A percentile compares a stretch with the other conserved stretches of the same genome.
Evolutionary conservation across 2,113 vertebrate genomes (phyloP).

Genomic region (Takifugu bimaculatus): DNA sequence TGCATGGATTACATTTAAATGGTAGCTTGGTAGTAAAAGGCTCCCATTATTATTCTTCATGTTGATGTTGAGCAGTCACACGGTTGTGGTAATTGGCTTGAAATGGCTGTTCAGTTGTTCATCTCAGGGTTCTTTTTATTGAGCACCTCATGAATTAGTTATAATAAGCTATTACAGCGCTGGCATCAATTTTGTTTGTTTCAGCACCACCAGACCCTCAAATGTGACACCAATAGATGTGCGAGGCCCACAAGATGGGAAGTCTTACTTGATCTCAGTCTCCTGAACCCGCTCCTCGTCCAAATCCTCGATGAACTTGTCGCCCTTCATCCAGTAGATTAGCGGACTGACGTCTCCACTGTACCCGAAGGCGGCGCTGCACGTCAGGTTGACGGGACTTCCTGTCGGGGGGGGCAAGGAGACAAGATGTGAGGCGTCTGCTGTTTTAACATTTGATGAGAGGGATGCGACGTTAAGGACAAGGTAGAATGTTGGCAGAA

Average conservation of each 20-base stretch:
- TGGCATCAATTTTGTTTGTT: neutral
- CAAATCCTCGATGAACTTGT: constrained; percentile 98
- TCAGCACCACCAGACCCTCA: neutral
- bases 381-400: constrained; percentile 87
- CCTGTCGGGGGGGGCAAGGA: constrained; percentile 76
- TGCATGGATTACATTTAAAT: constrained; percentile 36
- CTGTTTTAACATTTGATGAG: neutral
- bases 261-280: constrained; percentile 89
- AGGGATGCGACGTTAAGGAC: no score
- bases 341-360: constrained; percentile 93
- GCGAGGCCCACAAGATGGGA: neutral
- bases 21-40: constrained; percentile 1
- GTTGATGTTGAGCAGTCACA: constrained; percentile 15
- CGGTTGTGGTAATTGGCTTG: constrained; percentile 23
- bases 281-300: constrained; percentile 92
- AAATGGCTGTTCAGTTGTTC: constrained; percentile 28
- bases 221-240: neutral
- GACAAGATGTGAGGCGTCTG: constrained; percentile 24
- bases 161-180: neutral
- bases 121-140: constrained; percentile 3
- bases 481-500: no score
- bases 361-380: constrained; percentile 95
- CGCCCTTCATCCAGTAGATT: constrained; percentile 99
- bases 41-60: constrained; percentile 17
- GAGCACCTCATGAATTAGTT: constrained; percentile 24